phyloP scores from a whole-genome alignment of 2,888 invertebrate species.

The Epinotia bilunana region DNA sequence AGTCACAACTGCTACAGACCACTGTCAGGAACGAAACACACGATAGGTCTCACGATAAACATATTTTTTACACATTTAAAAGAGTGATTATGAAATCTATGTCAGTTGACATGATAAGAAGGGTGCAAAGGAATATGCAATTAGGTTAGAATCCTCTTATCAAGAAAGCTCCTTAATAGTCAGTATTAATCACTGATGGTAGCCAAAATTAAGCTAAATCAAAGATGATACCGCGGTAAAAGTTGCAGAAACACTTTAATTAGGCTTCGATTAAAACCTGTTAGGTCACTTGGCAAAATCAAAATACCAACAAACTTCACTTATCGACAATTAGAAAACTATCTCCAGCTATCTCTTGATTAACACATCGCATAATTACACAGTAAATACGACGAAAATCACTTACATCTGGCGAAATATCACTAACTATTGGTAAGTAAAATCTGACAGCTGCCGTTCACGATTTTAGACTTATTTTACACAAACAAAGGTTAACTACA shows the following conservation, averaged over 20 bases:
- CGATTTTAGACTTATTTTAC: slow-evolving; percentile 56
- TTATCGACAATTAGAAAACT: slow-evolving; percentile 30
- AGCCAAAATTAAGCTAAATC: neutral
- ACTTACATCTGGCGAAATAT: slow-evolving; percentile 47
- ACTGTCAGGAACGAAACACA: neutral
- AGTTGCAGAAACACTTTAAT: slow-evolving; percentile 22
- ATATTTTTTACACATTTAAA: slow-evolving; percentile 9
- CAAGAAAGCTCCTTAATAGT: neutral
- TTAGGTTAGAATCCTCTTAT: slow-evolving; percentile 34
- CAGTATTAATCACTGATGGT: neutral
- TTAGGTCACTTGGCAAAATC: slow-evolving; percentile 39
- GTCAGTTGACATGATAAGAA: slow-evolving; percentile 35
- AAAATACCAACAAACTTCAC: slow-evolving; percentile 41
- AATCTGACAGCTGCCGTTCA: slow-evolving; percentile 71
- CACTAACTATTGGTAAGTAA: slow-evolving; percentile 51
- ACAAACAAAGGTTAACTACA: slow-evolving; percentile 46
- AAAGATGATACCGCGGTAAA: slow-evolving; percentile 18
- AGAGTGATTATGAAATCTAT: slow-evolving; percentile 16
- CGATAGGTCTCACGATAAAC: neutral
- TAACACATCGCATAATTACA: slow-evolving; percentile 16
- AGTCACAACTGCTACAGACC: neutral
- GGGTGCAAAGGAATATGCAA: neutral
- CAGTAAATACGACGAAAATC: slow-evolving; percentile 24
- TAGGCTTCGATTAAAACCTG: slow-evolving; percentile 33
- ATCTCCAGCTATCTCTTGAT: slow-evolving; percentile 12